These are phyloP conservation scores for Melieria crassipennis DNA, from an alignment of 2,888 invertebrate species.

Conservation along the genomic window DNA sequence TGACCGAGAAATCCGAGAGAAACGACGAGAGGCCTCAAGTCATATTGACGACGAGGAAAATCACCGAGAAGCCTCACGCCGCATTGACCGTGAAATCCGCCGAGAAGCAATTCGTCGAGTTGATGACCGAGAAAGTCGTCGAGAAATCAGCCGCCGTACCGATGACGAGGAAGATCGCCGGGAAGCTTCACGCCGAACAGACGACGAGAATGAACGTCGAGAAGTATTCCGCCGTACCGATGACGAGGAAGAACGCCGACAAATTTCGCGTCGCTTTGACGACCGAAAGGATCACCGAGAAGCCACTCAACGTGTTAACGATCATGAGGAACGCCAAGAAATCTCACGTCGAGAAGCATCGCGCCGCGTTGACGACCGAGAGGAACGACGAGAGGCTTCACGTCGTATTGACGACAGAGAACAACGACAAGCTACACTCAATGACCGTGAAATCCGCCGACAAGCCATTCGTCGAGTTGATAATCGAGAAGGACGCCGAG, in stretches of 20 bases:
- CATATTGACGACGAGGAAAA: conserved; percentile 8
- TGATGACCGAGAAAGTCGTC: background rate
- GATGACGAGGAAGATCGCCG: conserved; percentile 6
- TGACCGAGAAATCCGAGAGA: background rate
- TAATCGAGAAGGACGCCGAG: background rate
- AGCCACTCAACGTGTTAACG: conserved; percentile 4
- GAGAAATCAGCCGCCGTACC: background rate
- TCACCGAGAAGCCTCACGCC: conserved; percentile 5
- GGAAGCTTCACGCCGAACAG: background rate
- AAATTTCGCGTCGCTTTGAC: conserved; percentile 8
- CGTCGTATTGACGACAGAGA: too few species aligned
- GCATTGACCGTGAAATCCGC: background rate
- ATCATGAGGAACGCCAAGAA: conserved; percentile 23
- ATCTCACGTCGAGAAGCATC: background rate
- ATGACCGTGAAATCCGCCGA: background rate
- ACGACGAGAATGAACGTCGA: conserved; percentile 8
- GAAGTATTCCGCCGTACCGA: background rate
- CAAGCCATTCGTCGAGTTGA: background rate
- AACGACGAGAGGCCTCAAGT: conserved; percentile 8
- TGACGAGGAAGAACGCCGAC: conserved; percentile 10
- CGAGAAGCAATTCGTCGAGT: background rate
- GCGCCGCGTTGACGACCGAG: background rate
- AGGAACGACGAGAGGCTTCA: background rate
- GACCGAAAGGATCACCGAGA: conserved; percentile 7
- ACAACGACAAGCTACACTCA: background rate